Conservation (phyloP, 2,888 invertebrate genomes). For the Lycophotia porphyrea region DNA sequence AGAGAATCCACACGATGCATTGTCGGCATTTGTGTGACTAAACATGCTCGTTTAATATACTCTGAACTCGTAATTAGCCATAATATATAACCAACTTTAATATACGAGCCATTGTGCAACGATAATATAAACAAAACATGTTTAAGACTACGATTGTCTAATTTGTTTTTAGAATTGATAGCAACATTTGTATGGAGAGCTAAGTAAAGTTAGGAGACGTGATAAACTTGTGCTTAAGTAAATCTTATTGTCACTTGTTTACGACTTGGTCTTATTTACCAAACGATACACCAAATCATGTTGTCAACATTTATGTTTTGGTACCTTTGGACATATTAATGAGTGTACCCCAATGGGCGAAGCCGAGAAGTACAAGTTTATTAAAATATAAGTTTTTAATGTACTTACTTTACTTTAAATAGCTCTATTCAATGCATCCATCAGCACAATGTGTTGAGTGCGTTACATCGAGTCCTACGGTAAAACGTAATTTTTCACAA, state of each 20-base stretch:
- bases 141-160: constrained; percentile 49
- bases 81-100: constrained; percentile 53
- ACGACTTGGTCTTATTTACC: constrained; percentile 35
- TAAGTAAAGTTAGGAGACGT: constrained; percentile 37
- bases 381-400: too few relatives aligned
- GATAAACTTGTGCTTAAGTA: constrained; percentile 45
- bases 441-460: neutral
- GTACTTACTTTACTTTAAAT: too few relatives aligned
- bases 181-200: constrained; percentile 50
- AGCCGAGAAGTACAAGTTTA: neutral
- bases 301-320: constrained; percentile 26
- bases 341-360: neutral
- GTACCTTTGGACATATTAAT: constrained; percentile 15
- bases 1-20: constrained; percentile 65
- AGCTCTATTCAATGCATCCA: too few relatives aligned
- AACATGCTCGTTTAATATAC: constrained; percentile 45
- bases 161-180: constrained; percentile 58
- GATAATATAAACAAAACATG: constrained; percentile 50
- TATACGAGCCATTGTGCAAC: constrained; percentile 50
- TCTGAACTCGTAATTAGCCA: constrained; percentile 52
- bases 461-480: too few relatives aligned
- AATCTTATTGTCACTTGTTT: constrained; percentile 48
- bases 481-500: too few relatives aligned
- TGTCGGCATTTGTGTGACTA: constrained; percentile 57
- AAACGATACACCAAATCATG: constrained; percentile 17